Percentiles rank a stretch among this genome's conserved stretches.
Conservation (phyloP, 2,888 invertebrate species). For the Junonia oenone region DNA sequence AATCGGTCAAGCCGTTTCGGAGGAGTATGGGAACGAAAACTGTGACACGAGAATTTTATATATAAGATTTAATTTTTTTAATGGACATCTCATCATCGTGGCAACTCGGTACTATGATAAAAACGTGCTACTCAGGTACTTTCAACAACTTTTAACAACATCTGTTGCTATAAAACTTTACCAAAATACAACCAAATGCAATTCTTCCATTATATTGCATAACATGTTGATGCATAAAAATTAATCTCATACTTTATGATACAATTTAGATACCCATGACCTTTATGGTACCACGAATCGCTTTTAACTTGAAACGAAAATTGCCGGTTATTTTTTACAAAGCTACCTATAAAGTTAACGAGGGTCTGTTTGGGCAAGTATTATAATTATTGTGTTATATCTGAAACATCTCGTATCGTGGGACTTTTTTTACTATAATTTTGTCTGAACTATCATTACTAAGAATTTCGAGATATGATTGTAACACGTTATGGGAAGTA, state of each 20-base stretch:
- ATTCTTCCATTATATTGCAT: no score
- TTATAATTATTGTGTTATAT: constrained; percentile 21
- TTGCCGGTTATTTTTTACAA: constrained; percentile 17
- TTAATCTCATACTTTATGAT: background rate
- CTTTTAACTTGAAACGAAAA: constrained; percentile 10
- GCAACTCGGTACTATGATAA: no score
- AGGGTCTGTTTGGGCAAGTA: constrained; percentile 38
- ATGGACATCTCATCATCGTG: no score
- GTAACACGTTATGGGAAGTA: background rate
- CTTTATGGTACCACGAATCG: constrained; percentile 8
- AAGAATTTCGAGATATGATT: constrained; percentile 13
- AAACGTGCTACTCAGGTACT: no score
- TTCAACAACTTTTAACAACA: no score
- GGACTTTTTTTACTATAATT: constrained; percentile 37
- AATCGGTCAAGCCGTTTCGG: no score
- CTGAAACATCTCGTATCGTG: constrained; percentile 39
- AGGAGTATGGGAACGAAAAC: no score
- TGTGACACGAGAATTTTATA: no score
- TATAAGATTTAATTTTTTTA: no score
- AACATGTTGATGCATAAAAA: no score
- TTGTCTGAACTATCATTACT: constrained; percentile 42
- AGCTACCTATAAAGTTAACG: constrained; percentile 34
- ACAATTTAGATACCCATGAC: background rate
- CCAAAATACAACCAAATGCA: no score
- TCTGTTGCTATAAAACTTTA: no score